Base-by-base conservation (phyloP, 2,888 invertebrate genomes). In the Xestia c-nigrum region DNA sequence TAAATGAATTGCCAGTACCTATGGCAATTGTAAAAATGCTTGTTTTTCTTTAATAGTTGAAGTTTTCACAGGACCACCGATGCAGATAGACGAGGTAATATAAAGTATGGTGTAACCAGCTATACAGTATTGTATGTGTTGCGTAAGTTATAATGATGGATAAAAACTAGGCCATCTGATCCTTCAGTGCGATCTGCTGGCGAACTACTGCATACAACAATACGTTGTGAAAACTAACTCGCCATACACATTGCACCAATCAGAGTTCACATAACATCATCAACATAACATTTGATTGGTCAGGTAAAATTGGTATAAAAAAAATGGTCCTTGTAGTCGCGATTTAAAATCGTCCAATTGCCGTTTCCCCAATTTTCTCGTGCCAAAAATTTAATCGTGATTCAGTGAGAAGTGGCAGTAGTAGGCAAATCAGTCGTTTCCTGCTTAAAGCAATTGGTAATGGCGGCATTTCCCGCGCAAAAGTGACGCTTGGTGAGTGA, bases 381-480 rank as follows among this genome's bases (percentile, higher is more conserved):
- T 91, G 92, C 91, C 91, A 92, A 94, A 92, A 92, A 89, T 72
- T 43, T 83, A 67, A 78, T 78, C 78, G 86, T 93, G 92, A 93
- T 89, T 93, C 93, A 94, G 81, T 89, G 83, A 84, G 88, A 83
- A 74, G 79, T 83, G 70, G 72, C 72, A 82, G 84, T 82, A 80
- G 86, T 88, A 90, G 91, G 91, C 88, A 94, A 95, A 95, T 93
- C 94, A 92, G 88, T 90, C 84, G 91, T 92, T 93, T 96, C 96
- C 96, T 95, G 93, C 94, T 95, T 95, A 93, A 74, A 81, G 88
- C 93, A 93, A 94, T 94, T 94, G 91, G 87, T 92, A 93, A 94
- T 93, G 91, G 92, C 92, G 78, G 77, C 85, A 89, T 89, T 93
- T 95, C 93, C 94, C 94, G 94, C 93, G 93, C 94, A 89, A 94